These are phyloP conservation scores for Apteryx mantelli DNA, from an alignment of 2,113 vertebrate genomes.

Conservation along the genomic window DNA sequence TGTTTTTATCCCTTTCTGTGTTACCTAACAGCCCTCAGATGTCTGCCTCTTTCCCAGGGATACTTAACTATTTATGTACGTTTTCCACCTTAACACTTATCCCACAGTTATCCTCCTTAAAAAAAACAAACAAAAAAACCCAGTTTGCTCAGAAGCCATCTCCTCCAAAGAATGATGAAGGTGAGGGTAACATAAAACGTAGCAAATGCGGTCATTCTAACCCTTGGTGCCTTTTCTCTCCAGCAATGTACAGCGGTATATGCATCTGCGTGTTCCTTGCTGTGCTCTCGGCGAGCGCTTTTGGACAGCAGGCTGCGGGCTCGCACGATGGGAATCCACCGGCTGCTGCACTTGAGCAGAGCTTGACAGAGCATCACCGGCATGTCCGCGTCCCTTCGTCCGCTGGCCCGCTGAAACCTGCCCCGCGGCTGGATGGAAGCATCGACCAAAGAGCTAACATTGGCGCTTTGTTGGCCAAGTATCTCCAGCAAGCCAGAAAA, in stretches of 20 bases:
- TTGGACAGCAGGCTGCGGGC: constrained; percentile 79
- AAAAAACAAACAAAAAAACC: not conserved
- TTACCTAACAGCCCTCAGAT: no score
- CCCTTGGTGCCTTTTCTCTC: not conserved
- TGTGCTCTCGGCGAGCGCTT: constrained; percentile 81
- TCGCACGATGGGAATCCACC: constrained; percentile 53
- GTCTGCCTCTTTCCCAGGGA: not conserved
- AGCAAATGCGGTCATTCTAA: not conserved
- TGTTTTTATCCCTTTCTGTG: not conserved
- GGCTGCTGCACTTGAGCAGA: constrained; percentile 67
- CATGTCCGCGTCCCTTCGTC: constrained; percentile 75
- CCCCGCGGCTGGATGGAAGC: constrained; percentile 71
- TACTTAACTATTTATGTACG: not conserved
- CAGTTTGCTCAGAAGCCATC: not conserved
- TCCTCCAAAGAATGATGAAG: not conserved
- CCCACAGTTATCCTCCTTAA: no score
- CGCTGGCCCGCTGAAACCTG: constrained; percentile 67
- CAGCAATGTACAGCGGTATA: constrained; percentile 87
- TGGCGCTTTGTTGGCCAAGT: constrained; percentile 86
- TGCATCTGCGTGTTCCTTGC: constrained; percentile 87
- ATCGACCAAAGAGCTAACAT: constrained; percentile 83
- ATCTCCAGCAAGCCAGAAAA: constrained; percentile 89
- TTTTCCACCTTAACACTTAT: not conserved
- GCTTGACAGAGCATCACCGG: constrained; percentile 50
- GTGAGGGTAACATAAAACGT: fast-evolving